These are phyloP conservation scores for Nematolebias whitei DNA, from an alignment of 2,113 vertebrate species.

Conservation along the genomic window DNA sequence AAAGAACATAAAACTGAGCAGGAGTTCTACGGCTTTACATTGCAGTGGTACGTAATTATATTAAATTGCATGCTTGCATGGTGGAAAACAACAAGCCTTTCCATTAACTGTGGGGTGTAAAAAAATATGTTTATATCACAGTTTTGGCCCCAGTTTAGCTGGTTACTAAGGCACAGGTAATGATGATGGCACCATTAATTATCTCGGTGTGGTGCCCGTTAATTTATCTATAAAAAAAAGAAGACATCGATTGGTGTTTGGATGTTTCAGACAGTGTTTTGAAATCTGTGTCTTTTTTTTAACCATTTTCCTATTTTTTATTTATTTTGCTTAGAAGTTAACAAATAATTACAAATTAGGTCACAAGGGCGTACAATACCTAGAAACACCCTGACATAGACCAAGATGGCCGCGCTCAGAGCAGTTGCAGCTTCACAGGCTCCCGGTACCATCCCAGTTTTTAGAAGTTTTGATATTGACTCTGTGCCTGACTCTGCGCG, in stretches of 20 bases:
- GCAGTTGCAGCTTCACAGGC: no score
- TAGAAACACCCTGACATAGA: no score
- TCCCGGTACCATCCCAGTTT: no score
- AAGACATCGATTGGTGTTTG: not conserved
- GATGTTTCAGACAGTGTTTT: not conserved
- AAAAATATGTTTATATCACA: not conserved
- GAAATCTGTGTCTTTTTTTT: not conserved
- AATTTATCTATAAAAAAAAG: not conserved
- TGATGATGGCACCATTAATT: not conserved
- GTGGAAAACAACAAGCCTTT: not conserved
- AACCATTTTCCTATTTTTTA: no score
- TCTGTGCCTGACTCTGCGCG: no score
- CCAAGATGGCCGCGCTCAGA: no score
- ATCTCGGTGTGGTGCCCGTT: no score
- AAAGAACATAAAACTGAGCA: not conserved
- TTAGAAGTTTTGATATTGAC: no score
- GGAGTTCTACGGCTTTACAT: not conserved
- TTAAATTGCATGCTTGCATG: not conserved
- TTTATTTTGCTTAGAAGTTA: not conserved
- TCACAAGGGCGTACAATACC: no score
- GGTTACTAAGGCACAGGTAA: not conserved
- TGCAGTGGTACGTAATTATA: not conserved
- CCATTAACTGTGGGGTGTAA: not conserved
- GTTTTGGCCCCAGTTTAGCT: not conserved
- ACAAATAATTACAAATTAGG: no score